A percentile compares a stretch with the other conserved stretches of the same genome.
These are phyloP conservation scores for Popillia japonica DNA, from an alignment of 1,140 invertebrate genomes.

Conservation along the genomic window DNA sequence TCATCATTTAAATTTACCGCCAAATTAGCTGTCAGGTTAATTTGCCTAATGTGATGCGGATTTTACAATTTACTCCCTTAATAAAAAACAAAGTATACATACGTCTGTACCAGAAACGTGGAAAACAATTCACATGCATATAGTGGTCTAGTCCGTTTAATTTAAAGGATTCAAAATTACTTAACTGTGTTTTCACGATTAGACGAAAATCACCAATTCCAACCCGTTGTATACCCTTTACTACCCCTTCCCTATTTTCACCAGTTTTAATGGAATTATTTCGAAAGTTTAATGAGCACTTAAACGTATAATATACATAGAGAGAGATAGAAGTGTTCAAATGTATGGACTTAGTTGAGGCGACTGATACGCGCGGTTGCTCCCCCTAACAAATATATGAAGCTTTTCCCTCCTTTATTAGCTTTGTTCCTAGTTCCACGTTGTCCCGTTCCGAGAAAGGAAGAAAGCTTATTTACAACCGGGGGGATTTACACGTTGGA, in stretches of 20 bases:
- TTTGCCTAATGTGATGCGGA: too few relatives aligned
- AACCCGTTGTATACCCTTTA: background rate
- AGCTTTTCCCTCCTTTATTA: background rate
- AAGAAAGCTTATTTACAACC: background rate
- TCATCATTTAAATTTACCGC: too few relatives aligned
- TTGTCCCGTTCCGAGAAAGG: background rate
- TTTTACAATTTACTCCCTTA: too few relatives aligned
- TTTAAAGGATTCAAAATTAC: background rate
- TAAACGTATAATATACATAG: background rate
- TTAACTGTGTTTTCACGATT: background rate
- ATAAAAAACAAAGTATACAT: too few relatives aligned
- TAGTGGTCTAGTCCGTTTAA: background rate
- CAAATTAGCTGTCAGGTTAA: too few relatives aligned
- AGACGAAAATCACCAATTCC: background rate
- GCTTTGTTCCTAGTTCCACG: background rate
- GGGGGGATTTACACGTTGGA: background rate
- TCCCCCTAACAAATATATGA: background rate
- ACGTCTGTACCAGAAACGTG: too few relatives aligned
- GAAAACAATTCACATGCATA: too few relatives aligned
- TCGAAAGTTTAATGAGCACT: background rate
- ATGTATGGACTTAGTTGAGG: too few relatives aligned
- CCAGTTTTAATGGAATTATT: constrained; percentile 8
- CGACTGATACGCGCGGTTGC: background rate
- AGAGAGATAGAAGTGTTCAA: background rate
- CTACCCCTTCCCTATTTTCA: background rate